Conservation (phyloP, 2,888 invertebrate genomes). For the Oeneis ivallda region DNA sequence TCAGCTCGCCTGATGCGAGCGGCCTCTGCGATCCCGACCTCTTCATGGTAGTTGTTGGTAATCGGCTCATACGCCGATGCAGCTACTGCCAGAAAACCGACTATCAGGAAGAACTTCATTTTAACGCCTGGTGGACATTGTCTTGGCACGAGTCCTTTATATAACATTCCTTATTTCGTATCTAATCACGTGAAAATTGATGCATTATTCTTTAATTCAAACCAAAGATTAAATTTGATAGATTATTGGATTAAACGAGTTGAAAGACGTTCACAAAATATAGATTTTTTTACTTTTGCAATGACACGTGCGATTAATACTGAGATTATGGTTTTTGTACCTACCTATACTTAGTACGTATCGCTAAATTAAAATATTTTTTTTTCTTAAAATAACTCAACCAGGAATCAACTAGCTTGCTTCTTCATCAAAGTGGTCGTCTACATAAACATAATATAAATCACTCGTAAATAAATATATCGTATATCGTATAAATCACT, state of each 20-base stretch:
- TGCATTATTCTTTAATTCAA: not conserved
- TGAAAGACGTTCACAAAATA: not conserved
- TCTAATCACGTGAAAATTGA: conserved; percentile 5
- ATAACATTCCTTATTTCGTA: conserved; percentile 2
- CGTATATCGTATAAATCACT: too few species aligned
- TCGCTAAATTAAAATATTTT: too few species aligned
- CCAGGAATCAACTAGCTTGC: too few species aligned
- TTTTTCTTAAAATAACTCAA: too few species aligned
- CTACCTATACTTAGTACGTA: too few species aligned
- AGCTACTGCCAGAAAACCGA: not conserved
- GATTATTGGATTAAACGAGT: conserved; percentile 1
- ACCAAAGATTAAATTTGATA: conserved; percentile 6
- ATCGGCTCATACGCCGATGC: conserved; percentile 18
- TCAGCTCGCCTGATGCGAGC: conserved; percentile 45
- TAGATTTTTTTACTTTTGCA: not conserved
- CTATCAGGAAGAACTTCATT: conserved; percentile 16
- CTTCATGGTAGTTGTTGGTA: conserved; percentile 44
- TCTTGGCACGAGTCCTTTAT: not conserved
- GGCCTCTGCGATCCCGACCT: conserved; percentile 46
- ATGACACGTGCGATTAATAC: not conserved
- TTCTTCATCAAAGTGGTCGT: too few species aligned
- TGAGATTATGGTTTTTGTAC: not conserved
- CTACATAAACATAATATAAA: too few species aligned
- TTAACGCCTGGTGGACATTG: not conserved
- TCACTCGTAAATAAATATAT: too few species aligned